These are phyloP conservation scores for Drosophila tani DNA, from an alignment of 1,140 invertebrate species.

Conservation along the genomic window DNA sequence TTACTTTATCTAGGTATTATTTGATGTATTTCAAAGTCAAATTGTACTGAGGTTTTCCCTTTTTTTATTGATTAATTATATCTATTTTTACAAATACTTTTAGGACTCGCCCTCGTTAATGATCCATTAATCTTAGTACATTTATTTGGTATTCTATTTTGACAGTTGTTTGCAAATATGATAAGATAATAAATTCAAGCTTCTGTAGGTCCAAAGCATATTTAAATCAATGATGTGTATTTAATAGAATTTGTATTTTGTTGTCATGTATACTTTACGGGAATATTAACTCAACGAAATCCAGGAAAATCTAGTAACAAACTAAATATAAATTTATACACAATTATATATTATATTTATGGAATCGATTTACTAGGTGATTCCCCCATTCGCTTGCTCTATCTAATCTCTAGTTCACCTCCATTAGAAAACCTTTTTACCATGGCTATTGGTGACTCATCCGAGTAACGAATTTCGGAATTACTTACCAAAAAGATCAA, in stretches of 20 bases:
- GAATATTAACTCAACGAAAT: too few relatives aligned
- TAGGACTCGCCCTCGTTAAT: not conserved
- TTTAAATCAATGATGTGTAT: constrained; percentile 8
- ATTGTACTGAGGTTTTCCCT: too few relatives aligned
- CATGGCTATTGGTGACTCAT: constrained; percentile 29
- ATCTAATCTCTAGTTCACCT: constrained; percentile 9
- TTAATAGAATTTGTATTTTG: not conserved
- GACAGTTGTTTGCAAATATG: not conserved
- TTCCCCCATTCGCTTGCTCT: constrained; percentile 2
- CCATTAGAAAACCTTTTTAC: not conserved
- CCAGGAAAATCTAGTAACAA: not conserved
- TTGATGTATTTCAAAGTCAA: not conserved
- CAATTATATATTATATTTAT: too few relatives aligned
- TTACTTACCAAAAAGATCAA: constrained; percentile 89
- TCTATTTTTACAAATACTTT: not conserved
- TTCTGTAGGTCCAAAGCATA: not conserved
- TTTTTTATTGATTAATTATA: not conserved
- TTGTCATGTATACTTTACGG: not conserved
- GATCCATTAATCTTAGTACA: constrained; percentile 11
- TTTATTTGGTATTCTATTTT: not conserved
- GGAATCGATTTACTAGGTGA: not conserved
- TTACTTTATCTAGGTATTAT: too few relatives aligned
- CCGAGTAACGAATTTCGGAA: not conserved
- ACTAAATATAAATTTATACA: not conserved
- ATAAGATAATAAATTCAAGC: constrained; percentile 17